A percentile compares a stretch with the other conserved stretches of the same genome.
Evolutionary conservation across 1,140 invertebrate species (phyloP).

Genomic region (Halictus rubicundus): DNA sequence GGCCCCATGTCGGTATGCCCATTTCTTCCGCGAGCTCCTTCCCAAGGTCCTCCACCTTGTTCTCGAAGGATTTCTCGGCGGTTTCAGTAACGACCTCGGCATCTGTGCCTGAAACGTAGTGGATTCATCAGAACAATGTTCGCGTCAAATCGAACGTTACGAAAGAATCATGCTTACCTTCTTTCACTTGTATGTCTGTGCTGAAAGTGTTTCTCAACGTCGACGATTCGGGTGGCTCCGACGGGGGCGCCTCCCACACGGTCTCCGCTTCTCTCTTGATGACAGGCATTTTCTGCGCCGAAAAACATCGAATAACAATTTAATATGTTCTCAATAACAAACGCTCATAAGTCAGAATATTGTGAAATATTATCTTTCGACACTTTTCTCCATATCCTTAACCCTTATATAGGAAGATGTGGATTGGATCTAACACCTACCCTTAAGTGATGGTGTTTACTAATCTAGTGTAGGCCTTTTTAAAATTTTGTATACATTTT

Average conservation of each 20-base stretch:
- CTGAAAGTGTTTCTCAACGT: slow-evolving; percentile 50
- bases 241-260: neutral
- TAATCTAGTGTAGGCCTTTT: too few species aligned
- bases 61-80: slow-evolving; percentile 67
- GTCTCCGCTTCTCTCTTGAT: slow-evolving; percentile 60
- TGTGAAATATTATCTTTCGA: too few species aligned
- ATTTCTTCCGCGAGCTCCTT: slow-evolving; percentile 83
- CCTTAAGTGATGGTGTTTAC: too few species aligned
- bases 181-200: slow-evolving; percentile 51
- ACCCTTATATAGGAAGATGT: too few species aligned
- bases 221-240: slow-evolving; percentile 45
- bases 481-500: too few species aligned
- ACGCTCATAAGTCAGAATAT: too few species aligned
- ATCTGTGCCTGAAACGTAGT: slow-evolving; percentile 40
- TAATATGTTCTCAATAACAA: too few species aligned
- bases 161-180: slow-evolving; percentile 5
- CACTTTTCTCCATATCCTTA: too few species aligned
- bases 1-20: slow-evolving; percentile 86
- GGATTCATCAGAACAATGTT: too few species aligned
- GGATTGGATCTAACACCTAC: too few species aligned
- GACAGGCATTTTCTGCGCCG: slow-evolving; percentile 71
- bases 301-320: too few species aligned
- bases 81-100: slow-evolving; percentile 53
- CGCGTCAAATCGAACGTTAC: too few species aligned
- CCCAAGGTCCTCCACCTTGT: slow-evolving; percentile 75